These are phyloP conservation scores for Cryptus viduatorius DNA, from an alignment of 2,888 invertebrate species.

Conservation along the genomic window DNA sequence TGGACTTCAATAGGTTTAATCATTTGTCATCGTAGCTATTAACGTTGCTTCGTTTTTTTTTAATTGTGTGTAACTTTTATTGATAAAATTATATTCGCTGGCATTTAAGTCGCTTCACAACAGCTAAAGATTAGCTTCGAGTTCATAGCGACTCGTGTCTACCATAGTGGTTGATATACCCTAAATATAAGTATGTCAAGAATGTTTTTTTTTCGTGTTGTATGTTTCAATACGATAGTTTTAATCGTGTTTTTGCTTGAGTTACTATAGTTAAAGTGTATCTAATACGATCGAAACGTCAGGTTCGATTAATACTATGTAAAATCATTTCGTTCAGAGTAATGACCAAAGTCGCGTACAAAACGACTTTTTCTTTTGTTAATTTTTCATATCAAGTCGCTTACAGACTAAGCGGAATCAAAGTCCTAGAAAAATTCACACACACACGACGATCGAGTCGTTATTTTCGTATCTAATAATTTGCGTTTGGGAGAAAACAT, in stretches of 20 bases:
- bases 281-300: constrained; percentile 57
- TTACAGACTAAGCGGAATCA: constrained; percentile 49
- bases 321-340: constrained; percentile 29
- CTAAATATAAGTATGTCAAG: constrained; percentile 42
- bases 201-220: constrained; percentile 11
- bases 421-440: constrained; percentile 44
- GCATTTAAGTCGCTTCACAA: constrained; percentile 74
- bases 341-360: constrained; percentile 15
- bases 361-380: constrained; percentile 6
- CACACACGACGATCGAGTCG: constrained; percentile 9
- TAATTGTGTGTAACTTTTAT: constrained; percentile 73
- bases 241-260: constrained; percentile 29
- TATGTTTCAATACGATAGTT: constrained; percentile 24
- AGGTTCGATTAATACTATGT: constrained; percentile 61
- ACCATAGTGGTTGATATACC: constrained; percentile 28
- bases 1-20: background rate
- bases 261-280: constrained; percentile 41
- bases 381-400: constrained; percentile 35
- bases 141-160: constrained; percentile 30
- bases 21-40: constrained; percentile 25
- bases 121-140: constrained; percentile 54
- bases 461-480: constrained; percentile 6
- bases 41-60: constrained; percentile 33
- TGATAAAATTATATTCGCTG: constrained; percentile 74
- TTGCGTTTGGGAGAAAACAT: background rate